Conservation (phyloP, 2,797 vertebrate genomes). For the Coracias cyanogaster region DNA sequence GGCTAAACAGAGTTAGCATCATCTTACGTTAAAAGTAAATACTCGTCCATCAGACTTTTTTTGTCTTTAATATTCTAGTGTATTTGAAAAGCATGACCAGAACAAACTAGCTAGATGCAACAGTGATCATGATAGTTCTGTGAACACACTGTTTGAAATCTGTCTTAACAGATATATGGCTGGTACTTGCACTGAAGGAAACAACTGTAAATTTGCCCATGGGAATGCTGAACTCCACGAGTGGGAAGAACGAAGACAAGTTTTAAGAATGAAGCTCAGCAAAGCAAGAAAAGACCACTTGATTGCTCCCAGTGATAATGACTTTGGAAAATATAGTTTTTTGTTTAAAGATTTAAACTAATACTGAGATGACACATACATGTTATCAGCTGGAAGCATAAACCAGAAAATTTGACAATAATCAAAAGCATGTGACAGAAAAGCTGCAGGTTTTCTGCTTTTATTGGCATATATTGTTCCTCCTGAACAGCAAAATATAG, state of each 20-base stretch:
- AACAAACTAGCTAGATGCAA: background rate
- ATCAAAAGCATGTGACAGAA: constrained; percentile 79
- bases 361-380: constrained; percentile 77
- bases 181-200: constrained; percentile 89
- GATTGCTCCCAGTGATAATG: constrained; percentile 98
- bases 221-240: constrained; percentile 93
- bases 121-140: background rate
- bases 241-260: constrained; percentile 93
- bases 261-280: constrained; percentile 96
- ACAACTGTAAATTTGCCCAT: constrained; percentile 93
- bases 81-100: background rate
- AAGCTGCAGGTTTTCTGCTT: constrained; percentile 81
- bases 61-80: background rate
- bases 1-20: background rate
- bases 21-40: background rate
- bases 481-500: constrained; percentile 81
- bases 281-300: constrained; percentile 98
- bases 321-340: constrained; percentile 99
- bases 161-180: constrained; percentile 85
- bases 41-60: background rate
- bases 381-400: constrained; percentile 78
- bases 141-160: constrained; percentile 18
- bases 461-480: constrained; percentile 78
- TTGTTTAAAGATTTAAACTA: constrained; percentile 99
- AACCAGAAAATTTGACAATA: constrained; percentile 78